A percentile compares a stretch with the other conserved stretches of the same genome.
phyloP scores from a whole-genome alignment of 2,113 vertebrate species.

The Podiceps cristatus region DNA sequence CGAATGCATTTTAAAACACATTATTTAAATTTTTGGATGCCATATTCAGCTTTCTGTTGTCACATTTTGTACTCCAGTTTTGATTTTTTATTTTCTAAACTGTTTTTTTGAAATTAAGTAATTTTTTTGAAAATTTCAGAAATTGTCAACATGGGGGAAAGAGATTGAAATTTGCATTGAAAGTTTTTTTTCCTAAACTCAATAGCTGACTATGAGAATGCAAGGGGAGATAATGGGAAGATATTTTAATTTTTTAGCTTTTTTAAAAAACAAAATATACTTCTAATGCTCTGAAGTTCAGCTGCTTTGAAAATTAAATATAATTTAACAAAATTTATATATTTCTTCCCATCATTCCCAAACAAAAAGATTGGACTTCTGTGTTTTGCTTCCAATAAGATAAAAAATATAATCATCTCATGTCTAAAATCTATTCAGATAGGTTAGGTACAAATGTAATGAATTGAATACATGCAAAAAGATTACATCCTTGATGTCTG shows the following conservation, averaged over 20 bases:
- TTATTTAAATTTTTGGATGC: not conserved
- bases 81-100: not conserved
- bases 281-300: not conserved
- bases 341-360: not conserved
- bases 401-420: not conserved
- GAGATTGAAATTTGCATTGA: not conserved
- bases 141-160: not conserved
- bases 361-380: not conserved
- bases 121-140: not conserved
- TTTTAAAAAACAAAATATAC: not conserved
- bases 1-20: not conserved
- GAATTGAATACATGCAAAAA: conserved; percentile 5
- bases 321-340: not conserved
- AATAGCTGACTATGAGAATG: not conserved
- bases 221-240: not conserved
- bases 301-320: not conserved
- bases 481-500: not conserved
- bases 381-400: not conserved
- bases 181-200: not conserved
- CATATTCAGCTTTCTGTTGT: not conserved
- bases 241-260: not conserved
- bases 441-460: not conserved
- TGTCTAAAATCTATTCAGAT: not conserved
- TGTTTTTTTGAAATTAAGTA: not conserved
- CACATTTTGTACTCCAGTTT: not conserved